A percentile compares a stretch with the other conserved stretches of the same genome.
phyloP scores from a whole-genome alignment of 2,888 invertebrate genomes.

The Sialis fuliginosa region DNA sequence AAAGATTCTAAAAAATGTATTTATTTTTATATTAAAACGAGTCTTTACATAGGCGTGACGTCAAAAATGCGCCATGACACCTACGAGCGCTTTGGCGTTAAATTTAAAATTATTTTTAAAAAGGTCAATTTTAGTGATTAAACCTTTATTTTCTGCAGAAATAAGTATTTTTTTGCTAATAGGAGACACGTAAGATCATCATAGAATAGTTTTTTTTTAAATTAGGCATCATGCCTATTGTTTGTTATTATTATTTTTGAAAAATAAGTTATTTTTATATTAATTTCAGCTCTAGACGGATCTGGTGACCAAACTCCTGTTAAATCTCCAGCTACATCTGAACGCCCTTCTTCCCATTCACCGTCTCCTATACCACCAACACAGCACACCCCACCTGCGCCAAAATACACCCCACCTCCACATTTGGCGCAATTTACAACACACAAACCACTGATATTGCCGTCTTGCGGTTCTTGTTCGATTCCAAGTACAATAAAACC shows the following conservation, averaged over 20 bases:
- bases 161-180: no score
- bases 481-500: constrained; percentile 32
- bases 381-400: neutral
- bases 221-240: no score
- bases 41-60: no score
- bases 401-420: constrained; percentile 7
- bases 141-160: no score
- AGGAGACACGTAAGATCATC: no score
- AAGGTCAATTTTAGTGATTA: no score
- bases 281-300: constrained; percentile 18
- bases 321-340: neutral
- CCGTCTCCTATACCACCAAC: constrained; percentile 1
- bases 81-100: no score
- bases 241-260: neutral
- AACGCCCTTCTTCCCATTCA: neutral
- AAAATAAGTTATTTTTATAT: neutral
- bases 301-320: constrained; percentile 15
- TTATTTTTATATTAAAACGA: no score
- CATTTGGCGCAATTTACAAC: constrained; percentile 18
- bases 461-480: constrained; percentile 40
- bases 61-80: no score
- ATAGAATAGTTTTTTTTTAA: no score
- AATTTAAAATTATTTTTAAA: no score
- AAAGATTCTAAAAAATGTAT: no score
- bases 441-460: constrained; percentile 24